phyloP scores from a whole-genome alignment of 2,888 invertebrate species.

The Drosophila silvestris region DNA sequence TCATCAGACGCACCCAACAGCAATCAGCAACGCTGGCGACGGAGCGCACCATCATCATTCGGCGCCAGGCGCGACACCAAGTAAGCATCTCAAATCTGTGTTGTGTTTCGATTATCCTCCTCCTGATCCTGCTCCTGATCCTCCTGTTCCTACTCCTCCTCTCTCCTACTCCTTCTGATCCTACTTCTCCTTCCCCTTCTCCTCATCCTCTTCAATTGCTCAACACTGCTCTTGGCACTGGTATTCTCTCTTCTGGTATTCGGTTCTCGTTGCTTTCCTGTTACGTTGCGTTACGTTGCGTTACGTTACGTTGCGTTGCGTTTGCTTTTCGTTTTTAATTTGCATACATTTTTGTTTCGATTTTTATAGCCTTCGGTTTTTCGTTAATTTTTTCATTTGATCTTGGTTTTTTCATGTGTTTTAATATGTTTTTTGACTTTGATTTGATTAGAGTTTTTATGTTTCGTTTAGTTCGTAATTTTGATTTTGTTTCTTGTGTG shows the following conservation, averaged over 20 bases:
- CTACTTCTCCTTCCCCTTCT: slow-evolving; percentile 16
- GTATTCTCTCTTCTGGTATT: slow-evolving; percentile 47
- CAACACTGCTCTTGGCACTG: slow-evolving; percentile 50
- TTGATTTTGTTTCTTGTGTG: slow-evolving; percentile 57
- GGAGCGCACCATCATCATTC: slow-evolving; percentile 77
- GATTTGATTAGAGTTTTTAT: slow-evolving; percentile 42
- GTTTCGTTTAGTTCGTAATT: slow-evolving; percentile 58
- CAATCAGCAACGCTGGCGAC: slow-evolving; percentile 82
- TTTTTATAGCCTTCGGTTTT: slow-evolving; percentile 13
- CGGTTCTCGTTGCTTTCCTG: slow-evolving; percentile 41
- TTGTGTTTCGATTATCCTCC: slow-evolving; percentile 61
- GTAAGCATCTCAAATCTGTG: slow-evolving; percentile 83
- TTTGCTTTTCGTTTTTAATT: slow-evolving; percentile 18
- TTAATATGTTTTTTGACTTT: slow-evolving; percentile 22
- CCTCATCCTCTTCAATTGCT: slow-evolving; percentile 34
- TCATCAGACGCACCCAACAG: slow-evolving; percentile 85
- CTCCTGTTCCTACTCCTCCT: slow-evolving; percentile 29
- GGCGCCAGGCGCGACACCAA: slow-evolving; percentile 81
- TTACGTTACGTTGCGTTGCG: slow-evolving; percentile 21
- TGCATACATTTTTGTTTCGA: slow-evolving; percentile 1
- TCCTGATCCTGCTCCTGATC: slow-evolving; percentile 32
- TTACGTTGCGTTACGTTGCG: slow-evolving; percentile 28
- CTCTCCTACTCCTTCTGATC: slow-evolving; percentile 27
- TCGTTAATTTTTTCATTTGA: slow-evolving; percentile 26
- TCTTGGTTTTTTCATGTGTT: slow-evolving; percentile 20